Base-by-base conservation (phyloP, 2,797 vertebrate genomes). In the Tenualosa ilisha region DNA sequence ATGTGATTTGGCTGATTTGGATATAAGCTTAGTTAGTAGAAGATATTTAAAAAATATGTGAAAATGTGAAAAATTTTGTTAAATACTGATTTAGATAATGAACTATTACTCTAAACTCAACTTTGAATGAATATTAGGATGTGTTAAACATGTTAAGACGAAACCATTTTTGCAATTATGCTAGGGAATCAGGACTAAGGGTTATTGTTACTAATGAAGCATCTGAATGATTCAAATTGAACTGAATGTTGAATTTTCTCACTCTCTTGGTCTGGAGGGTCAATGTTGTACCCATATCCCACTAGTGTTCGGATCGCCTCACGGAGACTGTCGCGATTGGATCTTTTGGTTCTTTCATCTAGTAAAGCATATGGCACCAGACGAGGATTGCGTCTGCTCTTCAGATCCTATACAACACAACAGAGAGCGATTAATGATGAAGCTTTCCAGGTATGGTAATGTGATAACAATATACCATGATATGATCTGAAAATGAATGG, bases 311-410 rank as follows among this genome's bases (percentile, higher is more conserved):
- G 96, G 84, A 99, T 95, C 87, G 98, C 98, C 95, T 99, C 98
- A 85, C 98, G 97, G 84, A 99, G 95, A 91, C 98, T 99, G 93
- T 99, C 98, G 94, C 98, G 95, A 91, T 99, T 99, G 0, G 98
- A 99, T 90, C 99, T 99, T 92, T 99, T 99, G 6, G 98, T 99
- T 82, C 98, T 97, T 87, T 99, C 98, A 43, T 99, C 98, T 89
- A 99, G 93, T 92, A 99, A 96, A 88, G 95, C 93, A 91, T 99
- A 99, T 22, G 98, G 98, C 91, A 99, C 98, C 89, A 99, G 92
- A 3, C 98, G 97, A 90, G 98, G 98, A 94, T 99, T 99, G 87
- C 98, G 96, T 88, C 97, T 97, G 92, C 96, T 99, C 93, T 99
- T 99, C 89, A 99, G 91, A 94, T 99, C 98, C 98, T 99, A 46